These are phyloP conservation scores for Chlorodrepanis virens DNA, from an alignment of 2,113 vertebrate genomes.

Conservation along the genomic window DNA sequence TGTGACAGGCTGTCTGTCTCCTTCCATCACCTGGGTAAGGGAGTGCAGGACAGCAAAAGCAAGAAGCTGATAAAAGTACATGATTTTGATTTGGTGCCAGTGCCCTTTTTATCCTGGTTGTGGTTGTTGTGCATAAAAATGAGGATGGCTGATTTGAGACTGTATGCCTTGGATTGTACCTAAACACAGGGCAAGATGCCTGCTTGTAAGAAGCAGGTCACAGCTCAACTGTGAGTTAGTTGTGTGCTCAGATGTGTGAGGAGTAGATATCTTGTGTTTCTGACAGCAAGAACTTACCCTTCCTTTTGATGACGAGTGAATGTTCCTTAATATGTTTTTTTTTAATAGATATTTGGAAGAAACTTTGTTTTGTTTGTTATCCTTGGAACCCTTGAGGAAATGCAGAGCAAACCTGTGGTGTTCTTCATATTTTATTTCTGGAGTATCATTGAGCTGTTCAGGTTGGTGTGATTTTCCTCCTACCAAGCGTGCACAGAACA, in stretches of 20 bases:
- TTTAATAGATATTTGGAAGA: conserved; percentile 83
- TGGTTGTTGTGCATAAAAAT: neutral
- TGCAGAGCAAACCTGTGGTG: conserved; percentile 89
- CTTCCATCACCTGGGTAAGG: neutral
- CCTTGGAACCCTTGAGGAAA: conserved; percentile 87
- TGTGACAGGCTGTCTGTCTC: neutral
- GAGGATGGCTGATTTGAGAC: neutral
- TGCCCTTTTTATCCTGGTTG: neutral
- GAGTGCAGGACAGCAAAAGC: neutral
- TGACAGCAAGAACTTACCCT: neutral
- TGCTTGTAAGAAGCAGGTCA: neutral
- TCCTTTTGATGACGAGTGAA: neutral
- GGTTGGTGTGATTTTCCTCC: conserved; percentile 70
- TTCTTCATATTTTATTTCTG: conserved; percentile 95
- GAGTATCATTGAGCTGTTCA: conserved; percentile 88
- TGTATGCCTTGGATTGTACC: neutral
- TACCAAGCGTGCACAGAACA: neutral
- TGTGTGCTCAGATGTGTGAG: neutral
- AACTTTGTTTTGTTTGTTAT: conserved; percentile 92
- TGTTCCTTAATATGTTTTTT: neutral
- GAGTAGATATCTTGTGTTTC: neutral
- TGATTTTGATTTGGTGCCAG: neutral
- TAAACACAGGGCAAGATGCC: neutral
- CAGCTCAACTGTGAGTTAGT: neutral
- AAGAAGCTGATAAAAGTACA: neutral